Base-by-base conservation (phyloP, 2,113 vertebrate genomes). In the Gasterosteus nipponicus region DNA sequence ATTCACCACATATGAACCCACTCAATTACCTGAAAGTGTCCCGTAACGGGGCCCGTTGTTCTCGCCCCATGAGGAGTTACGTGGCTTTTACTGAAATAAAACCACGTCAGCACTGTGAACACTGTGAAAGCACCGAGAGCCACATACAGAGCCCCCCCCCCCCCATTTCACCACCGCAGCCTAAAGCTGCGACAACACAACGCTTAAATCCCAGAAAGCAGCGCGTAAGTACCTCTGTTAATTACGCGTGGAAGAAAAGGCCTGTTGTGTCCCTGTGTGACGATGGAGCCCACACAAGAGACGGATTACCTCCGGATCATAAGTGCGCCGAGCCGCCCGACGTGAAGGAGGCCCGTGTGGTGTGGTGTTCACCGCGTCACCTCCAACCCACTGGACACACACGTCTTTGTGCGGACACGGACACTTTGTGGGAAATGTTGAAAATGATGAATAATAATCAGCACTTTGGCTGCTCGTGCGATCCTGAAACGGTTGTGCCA, bases 231-330 rank as follows among this genome's bases (percentile, higher is more conserved):
- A 85, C 86, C 79, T 77, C 67, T 86, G 88, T 89, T 91, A 87
- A 87, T 87, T 78, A 87, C 82, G 15, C 56, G 82, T 77, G 73
- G 75, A 90, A 91, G 89, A 93, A 93, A 78, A 60, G 90, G 82
- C 77, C 86, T 59, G 78, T 92, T 91, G 90, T 93, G 86, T 75
- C 61, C 66, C 33, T 5, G 77, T 77, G 86, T 83, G 82, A 85
- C 84, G 75, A 90, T 78, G 82, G 86, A 81, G 81, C 80, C 85
- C 62, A 86, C 69, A 67, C 87, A 86, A 90, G 83, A 81, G 81
- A 74, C 66, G 89, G 90, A 92, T 92, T 91, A 92, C 82, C 69
- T 58, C 53, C 1, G 35, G 78, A 77, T 83, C 83, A 89, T 77
- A 62, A 46, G 51, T 46, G 38, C 11, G 58, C 86, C 86, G 89